A percentile compares a stretch with the other conserved stretches of the same genome.
Conservation (phyloP, 2,888 invertebrate species). For the Brachypterus glaber region DNA sequence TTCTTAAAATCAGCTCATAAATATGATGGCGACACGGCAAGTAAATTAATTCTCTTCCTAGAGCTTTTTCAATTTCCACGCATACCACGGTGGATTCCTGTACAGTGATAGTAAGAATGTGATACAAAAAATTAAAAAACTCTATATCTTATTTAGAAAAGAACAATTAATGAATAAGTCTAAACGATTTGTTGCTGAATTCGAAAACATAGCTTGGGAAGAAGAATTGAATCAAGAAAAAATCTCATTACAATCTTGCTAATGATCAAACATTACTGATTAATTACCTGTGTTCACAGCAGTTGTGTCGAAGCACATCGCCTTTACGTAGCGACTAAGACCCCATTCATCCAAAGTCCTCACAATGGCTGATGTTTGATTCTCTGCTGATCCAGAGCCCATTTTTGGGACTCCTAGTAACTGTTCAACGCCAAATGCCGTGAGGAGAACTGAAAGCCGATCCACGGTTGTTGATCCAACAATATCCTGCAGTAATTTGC, state of each 20-base stretch:
- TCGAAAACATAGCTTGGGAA: no score
- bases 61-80: neutral
- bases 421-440: constrained; percentile 5
- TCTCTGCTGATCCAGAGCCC: constrained; percentile 3
- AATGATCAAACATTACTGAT: constrained; percentile 1
- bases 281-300: constrained; percentile 1
- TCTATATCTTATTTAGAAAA: no score
- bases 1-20: no score
- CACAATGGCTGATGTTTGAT: constrained; percentile 8
- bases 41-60: neutral
- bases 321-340: constrained; percentile 7
- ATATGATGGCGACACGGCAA: constrained; percentile 7
- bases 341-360: constrained; percentile 6
- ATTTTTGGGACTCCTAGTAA: constrained; percentile 9
- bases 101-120: no score
- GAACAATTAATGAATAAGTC: no score
- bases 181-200: neutral
- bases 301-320: constrained; percentile 9
- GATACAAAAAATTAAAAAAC: no score
- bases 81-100: no score
- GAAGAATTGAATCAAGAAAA: no score
- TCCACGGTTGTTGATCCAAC: constrained; percentile 3
- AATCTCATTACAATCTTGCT: no score
- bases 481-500: constrained; percentile 3
- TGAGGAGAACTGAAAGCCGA: constrained; percentile 6